Conservation (phyloP, 2,888 invertebrate species). For the Amblyteles armatorius region DNA sequence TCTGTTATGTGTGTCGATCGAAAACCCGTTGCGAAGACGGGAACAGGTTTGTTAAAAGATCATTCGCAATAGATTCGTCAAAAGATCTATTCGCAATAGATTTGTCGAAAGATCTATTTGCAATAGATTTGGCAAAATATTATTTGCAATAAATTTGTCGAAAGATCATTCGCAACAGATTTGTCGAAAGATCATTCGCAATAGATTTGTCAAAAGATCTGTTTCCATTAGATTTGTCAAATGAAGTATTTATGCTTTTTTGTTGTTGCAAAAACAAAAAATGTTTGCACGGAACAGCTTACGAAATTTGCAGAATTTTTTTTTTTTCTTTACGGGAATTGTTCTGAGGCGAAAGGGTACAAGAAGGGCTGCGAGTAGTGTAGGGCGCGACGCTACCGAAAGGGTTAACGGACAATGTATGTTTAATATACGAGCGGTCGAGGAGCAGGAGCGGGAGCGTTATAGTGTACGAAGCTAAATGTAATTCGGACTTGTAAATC, state of each 20-base stretch:
- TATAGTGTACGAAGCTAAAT: conserved; percentile 75
- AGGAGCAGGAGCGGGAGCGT: conserved; percentile 60
- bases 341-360: conserved; percentile 34
- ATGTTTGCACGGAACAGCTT: background rate
- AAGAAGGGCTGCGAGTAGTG: conserved; percentile 35
- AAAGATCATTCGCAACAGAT: too few species aligned
- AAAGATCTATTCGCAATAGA: too few species aligned
- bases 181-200: too few species aligned
- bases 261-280: background rate
- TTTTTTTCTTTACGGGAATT: conserved; percentile 27
- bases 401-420: conserved; percentile 82
- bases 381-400: conserved; percentile 66
- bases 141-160: too few species aligned
- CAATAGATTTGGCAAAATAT: too few species aligned
- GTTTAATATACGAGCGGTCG: conserved; percentile 83
- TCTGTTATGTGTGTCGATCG: too few species aligned
- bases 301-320: background rate
- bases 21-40: too few species aligned
- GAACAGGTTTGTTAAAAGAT: too few species aligned
- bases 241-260: background rate
- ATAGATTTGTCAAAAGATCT: background rate
- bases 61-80: too few species aligned
- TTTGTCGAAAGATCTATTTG: too few species aligned
- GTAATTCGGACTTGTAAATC: conserved; percentile 84
- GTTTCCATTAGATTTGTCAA: background rate